A percentile compares a stretch with the other conserved stretches of the same genome.
phyloP scores from a whole-genome alignment of 2,888 invertebrate species.

The Leptopterna dolabrata region DNA sequence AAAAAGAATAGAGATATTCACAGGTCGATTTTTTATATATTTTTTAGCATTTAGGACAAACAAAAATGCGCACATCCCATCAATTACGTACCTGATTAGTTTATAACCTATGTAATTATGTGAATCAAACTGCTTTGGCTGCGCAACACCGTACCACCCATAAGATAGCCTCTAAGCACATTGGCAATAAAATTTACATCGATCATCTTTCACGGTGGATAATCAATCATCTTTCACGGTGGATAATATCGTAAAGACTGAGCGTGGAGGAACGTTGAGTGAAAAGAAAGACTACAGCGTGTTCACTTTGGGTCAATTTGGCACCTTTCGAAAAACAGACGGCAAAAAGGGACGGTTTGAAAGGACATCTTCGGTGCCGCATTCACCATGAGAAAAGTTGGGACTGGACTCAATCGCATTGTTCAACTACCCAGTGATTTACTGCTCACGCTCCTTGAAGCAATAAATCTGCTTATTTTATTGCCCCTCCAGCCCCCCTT shows the following conservation, averaged over 20 bases:
- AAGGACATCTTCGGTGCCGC: not conserved
- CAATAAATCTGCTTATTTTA: conserved; percentile 39
- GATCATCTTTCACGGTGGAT: too few species aligned
- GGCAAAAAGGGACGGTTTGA: not conserved
- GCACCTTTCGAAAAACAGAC: not conserved
- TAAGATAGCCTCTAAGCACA: too few species aligned
- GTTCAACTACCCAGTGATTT: conserved; percentile 27
- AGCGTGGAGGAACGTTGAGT: not conserved
- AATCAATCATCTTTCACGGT: not conserved
- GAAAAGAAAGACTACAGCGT: not conserved
- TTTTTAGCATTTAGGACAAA: too few species aligned
- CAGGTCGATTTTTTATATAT: too few species aligned
- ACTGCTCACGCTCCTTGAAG: conserved; percentile 29
- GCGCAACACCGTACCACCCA: too few species aligned
- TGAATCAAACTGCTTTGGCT: too few species aligned
- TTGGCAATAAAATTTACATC: too few species aligned
- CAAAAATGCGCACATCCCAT: too few species aligned
- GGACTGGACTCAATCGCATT: conserved; percentile 16
- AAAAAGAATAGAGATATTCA: too few species aligned
- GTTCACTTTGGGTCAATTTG: not conserved
- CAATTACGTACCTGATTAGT: too few species aligned
- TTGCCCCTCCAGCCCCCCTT: conserved; percentile 8
- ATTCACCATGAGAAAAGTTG: not conserved
- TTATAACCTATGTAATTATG: too few species aligned
- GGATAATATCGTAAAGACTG: not conserved